Evolutionary conservation across 2,888 invertebrate genomes (phyloP), one percentile per base, ranked within the genome.

Genomic region (Nephrocerus scutellatus): DNA sequence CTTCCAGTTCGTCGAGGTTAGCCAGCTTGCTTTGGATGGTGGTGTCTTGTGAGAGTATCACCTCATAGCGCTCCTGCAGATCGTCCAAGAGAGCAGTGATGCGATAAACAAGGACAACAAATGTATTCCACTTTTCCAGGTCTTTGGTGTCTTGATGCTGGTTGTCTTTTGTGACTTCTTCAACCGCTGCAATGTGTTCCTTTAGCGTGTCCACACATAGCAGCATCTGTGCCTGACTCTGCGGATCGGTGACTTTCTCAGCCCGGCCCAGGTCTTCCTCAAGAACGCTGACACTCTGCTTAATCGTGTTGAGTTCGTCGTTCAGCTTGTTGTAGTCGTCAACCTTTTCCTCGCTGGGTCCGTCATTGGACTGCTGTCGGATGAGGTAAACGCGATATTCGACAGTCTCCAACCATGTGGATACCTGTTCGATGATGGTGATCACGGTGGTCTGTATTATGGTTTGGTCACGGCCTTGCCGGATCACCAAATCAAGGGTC

Each of bases 341-440:
- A 5, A 82, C 65, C 45, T 77, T 72, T 45, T 74, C 74, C 52
- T 76, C 72, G n/a, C 79, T 73, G 2, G 75, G 75, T 9, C 74
- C 74, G 31, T 76, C 72, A 14, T 70, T 70, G 1, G 72, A 73
- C 59, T 75, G 72, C 49, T 75, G 74, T n/a, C 72, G 60, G 43
- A 74, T 74, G 16, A 77, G 61, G 52, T 77, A 81, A 30, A 87
- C 82, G 53, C 80, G 77, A 51, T 86, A 86, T 59, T 87, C 86
- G 42, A 89, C 84, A 18, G 83, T 85, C 68, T 89, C 85, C 28
- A 90, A 62, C 85, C 88, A 88, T 10, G 81, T 80, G 0, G 86
- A 84, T 26, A 90, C 82, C 0, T 80, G 83, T 63, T 88, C 84
- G 30, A 88, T 80, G 0, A 86, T 77, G 15, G 80, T 78, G 8